These are phyloP conservation scores for Cavia porcellus DNA, from an alignment of 2,113 vertebrate species.

Conservation along the genomic window DNA sequence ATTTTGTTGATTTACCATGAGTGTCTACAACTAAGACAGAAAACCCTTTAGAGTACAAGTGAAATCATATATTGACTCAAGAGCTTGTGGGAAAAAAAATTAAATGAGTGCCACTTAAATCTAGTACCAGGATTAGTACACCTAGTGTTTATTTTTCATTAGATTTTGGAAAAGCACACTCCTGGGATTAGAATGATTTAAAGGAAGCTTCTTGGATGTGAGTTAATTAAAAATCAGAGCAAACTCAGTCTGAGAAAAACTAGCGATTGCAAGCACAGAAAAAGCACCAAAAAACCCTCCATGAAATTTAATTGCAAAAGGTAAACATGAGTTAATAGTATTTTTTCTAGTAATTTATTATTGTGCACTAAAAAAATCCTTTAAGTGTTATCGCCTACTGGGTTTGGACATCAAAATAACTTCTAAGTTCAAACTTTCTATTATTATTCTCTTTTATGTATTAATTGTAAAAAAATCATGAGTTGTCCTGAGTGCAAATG, in stretches of 20 bases:
- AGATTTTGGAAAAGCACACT: constrained; percentile 47
- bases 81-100: constrained; percentile 38
- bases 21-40: background rate
- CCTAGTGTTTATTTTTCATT: constrained; percentile 70
- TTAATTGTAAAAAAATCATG: background rate
- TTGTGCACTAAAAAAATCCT: background rate
- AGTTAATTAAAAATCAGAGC: constrained; percentile 78
- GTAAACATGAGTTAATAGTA: constrained; percentile 35
- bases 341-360: constrained; percentile 37
- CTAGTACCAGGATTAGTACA: background rate
- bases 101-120: constrained; percentile 55
- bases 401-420: background rate
- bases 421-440: background rate
- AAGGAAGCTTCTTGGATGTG: constrained; percentile 35
- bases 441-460: background rate
- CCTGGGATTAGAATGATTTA: constrained; percentile 60
- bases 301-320: constrained; percentile 55
- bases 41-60: background rate
- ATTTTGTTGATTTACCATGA: background rate
- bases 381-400: background rate
- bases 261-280: background rate
- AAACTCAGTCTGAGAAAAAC: constrained; percentile 62
- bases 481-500: background rate
- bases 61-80: constrained; percentile 18
- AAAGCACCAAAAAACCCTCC: background rate